These are phyloP conservation scores for Picus viridis DNA, from an alignment of 2,797 vertebrate genomes.

Conservation along the genomic window DNA sequence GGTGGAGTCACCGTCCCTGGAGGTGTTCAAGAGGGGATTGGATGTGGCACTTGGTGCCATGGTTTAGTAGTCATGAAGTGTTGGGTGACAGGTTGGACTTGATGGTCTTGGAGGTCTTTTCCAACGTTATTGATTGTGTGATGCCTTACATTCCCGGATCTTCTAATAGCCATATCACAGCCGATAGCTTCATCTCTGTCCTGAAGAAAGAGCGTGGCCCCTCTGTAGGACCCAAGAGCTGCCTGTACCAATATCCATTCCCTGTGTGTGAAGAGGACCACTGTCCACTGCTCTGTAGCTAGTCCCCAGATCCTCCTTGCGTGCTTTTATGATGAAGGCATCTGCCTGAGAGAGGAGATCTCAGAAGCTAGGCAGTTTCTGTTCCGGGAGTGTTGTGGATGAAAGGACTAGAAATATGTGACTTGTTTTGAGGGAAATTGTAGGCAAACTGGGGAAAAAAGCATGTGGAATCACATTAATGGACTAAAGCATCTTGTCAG, in stretches of 20 bases:
- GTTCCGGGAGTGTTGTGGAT: background rate
- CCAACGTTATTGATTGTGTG: too few species aligned
- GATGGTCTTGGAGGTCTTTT: too few species aligned
- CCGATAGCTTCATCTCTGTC: background rate
- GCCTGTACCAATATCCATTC: background rate
- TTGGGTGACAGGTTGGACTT: too few species aligned
- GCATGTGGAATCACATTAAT: background rate
- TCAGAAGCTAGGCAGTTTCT: background rate
- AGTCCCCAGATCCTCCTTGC: background rate
- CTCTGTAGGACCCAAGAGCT: background rate
- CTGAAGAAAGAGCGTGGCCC: background rate
- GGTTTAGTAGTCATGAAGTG: too few species aligned
- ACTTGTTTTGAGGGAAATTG: background rate
- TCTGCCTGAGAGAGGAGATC: background rate
- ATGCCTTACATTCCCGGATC: background rate
- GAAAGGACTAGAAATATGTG: background rate
- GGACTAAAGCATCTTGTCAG: background rate
- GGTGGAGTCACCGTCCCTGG: too few species aligned
- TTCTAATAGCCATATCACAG: background rate
- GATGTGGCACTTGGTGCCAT: too few species aligned
- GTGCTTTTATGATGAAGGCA: background rate
- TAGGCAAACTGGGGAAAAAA: background rate
- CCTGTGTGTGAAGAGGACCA: background rate
- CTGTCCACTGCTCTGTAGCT: background rate
- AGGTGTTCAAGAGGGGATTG: too few species aligned